Conservation (phyloP, 2,113 vertebrate genomes). For the Tragelaphus buxtoni region DNA sequence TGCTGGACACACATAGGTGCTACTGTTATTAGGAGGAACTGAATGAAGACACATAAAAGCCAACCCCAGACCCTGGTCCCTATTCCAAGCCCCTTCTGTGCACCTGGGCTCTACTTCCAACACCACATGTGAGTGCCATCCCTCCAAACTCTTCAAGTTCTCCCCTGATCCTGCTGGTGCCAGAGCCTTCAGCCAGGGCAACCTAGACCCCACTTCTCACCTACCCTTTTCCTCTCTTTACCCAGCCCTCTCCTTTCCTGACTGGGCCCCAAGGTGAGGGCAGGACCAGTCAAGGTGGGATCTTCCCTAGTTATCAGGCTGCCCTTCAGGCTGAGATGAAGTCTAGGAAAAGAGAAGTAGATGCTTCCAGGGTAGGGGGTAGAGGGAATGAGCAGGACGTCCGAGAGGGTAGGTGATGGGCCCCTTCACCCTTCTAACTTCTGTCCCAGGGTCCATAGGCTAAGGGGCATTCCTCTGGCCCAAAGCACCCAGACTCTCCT, state of each 20-base stretch:
- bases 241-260: background rate
- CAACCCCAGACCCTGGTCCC: background rate
- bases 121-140: background rate
- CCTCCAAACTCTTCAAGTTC: background rate
- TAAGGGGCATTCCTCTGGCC: background rate
- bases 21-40: background rate
- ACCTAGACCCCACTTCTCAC: background rate
- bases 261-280: background rate
- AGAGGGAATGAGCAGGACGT: background rate
- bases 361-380: background rate
- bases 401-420: background rate
- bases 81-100: background rate
- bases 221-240: background rate
- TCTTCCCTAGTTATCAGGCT: background rate
- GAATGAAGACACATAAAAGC: background rate
- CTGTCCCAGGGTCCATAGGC: background rate
- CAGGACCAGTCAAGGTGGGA: background rate
- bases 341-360: conserved; percentile 12
- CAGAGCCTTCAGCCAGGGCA: background rate
- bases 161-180: background rate
- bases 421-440: background rate
- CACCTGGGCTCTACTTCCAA: background rate
- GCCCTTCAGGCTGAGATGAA: background rate
- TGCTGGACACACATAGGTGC: background rate
- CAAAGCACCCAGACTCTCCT: background rate